Evolutionary conservation across 1,140 invertebrate genomes (phyloP), one percentile per base, ranked within the genome.

Genomic region (Panagrolaimus sp.): DNA sequence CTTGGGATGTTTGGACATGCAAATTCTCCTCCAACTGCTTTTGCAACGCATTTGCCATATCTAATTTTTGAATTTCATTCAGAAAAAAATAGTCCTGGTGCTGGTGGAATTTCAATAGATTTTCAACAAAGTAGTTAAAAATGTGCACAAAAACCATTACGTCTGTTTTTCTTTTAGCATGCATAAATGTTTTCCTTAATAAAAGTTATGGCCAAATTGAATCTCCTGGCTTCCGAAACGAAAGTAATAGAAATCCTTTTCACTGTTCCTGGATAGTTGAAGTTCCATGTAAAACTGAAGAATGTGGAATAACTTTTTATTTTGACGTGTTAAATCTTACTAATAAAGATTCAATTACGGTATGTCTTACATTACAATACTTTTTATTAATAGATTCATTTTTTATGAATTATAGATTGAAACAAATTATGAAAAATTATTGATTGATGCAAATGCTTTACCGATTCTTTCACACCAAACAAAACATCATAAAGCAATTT

Each of bases 251-350:
- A 42, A 16, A 16, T 11, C 68, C 67, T n/a, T 70, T 70, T 42
- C 42, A 70, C 9, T 71, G 68, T 51, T 71, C 69, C 5, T 70
- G 68, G 67, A 20, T 48, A 5, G 63, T 70, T 16, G 68, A 70
- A 25, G 51, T 62, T 13, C 69, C 67, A 31, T 70, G 69, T 46
- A 9, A 20, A 43, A n/a, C 9, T 1, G 46, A 63, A 0, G 9
- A 9, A n/a, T 70, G 69, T 16, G 51, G 43, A 13, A 27, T 71
- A n/a, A 70, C 69, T 4, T 14, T 70, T n/a, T 70, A 43, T 47
- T 70, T 70, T 27, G 69, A 70, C n/a, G n/a, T 20, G 14, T 47
- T 70, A 8, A 70, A 70, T 16, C 16, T 70, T 20, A 70, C 69
- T 7, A 70, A 70, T 47, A 27, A 27, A 5, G 69, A 70, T 51